Conservation (phyloP, 2,113 vertebrate genomes). For the Montifringilla adamsi region DNA sequence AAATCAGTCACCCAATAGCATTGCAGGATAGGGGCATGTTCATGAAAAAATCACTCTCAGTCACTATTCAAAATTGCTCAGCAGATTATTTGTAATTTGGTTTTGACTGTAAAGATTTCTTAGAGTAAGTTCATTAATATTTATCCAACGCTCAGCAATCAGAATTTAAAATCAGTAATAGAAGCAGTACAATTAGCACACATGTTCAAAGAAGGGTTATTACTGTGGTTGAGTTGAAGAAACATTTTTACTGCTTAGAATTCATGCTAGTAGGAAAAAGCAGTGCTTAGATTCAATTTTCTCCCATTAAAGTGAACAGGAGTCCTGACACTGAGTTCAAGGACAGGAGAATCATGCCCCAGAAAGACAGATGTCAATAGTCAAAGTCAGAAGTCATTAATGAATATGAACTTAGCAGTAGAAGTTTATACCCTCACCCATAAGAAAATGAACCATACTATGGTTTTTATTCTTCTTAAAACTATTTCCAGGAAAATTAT, state of each 20-base stretch:
- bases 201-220: not conserved
- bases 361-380: not conserved
- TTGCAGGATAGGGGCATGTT: not conserved
- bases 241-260: not conserved
- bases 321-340: not conserved
- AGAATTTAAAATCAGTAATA: not conserved
- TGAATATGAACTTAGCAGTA: not conserved
- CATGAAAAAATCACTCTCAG: not conserved
- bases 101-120: not conserved
- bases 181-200: not conserved
- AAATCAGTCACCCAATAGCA: not conserved
- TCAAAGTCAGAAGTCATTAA: not conserved
- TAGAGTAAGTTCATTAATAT: not conserved
- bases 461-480: not conserved
- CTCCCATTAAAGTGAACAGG: not conserved
- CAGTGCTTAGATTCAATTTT: not conserved
- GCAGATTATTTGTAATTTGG: not conserved
- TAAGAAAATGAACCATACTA: not conserved
- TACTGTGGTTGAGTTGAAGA: not conserved
- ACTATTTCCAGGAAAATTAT: not conserved
- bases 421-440: not conserved
- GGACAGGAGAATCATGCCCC: not conserved
- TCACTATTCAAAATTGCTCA: not conserved
- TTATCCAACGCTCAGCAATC: not conserved
- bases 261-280: not conserved